Base-by-base conservation (phyloP, 2,888 invertebrate genomes). In the Agriopis marginaria region DNA sequence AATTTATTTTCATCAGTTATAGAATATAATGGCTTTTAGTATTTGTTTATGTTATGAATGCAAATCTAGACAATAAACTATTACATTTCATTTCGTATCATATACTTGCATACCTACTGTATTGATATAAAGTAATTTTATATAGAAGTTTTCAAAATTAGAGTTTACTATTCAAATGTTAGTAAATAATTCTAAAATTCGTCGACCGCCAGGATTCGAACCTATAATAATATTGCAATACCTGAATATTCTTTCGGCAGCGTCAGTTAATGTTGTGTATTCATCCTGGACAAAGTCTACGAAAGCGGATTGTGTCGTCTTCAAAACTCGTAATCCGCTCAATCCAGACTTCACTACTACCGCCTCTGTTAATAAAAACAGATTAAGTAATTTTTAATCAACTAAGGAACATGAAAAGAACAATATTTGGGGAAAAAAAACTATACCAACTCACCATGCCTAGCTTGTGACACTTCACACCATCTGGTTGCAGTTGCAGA, bases 291-390 rank as follows among this genome's bases (percentile, higher is more conserved):
- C 96, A 82, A 97, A 97, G 86, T 97, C 97, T 3, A 95, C 96
- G 83, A 97, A 97, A 0, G 97, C 95, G 0, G 97, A 97, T 83
- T 97, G 96, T 0, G 97, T 97, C 0, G 97, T 97, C 88, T 97
- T 97, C 72, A 97, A 87, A 0, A 97, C 96, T 51, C 97, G 94
- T 32, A 97, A 91, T 32, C 95, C 96, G 77, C 95, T 96, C 63
- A 97, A 88, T 9, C 97, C 97, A 9, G 96, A 96, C 64, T 95
- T 95, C 55, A 97, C 95, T 66, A 91, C 89, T 9, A 96, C 93
- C 65, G 93, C 93, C 81, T 94, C 94, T 94, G 86, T 79, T 53
- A 68, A 79, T 62, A 76, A 76, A 45, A 60, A 17, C 11, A 14
- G 32, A 32, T 39, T 56, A 32, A 17, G 10, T 51, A 53, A 4